Evolutionary conservation across 2,797 vertebrate genomes (phyloP).

Genomic region (Acanthurus leucopareius): DNA sequence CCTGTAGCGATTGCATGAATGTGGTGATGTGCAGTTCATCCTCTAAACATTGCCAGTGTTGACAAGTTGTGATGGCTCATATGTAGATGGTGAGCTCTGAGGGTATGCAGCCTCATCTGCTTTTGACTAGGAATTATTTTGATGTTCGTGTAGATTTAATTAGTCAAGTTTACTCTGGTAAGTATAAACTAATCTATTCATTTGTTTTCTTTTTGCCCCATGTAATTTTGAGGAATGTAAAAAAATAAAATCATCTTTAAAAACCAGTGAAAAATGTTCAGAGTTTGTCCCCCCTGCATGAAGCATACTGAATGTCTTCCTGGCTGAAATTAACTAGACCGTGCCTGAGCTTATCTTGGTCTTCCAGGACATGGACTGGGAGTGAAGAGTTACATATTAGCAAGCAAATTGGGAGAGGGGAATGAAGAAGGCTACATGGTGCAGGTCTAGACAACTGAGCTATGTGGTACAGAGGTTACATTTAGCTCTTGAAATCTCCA

Average conservation of each 20-base stretch:
- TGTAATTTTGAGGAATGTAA: background rate
- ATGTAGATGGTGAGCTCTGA: slow-evolving; percentile 41
- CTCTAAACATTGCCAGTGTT: slow-evolving; percentile 67
- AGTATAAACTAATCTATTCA: background rate
- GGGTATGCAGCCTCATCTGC: slow-evolving; percentile 39
- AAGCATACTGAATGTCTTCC: slow-evolving; percentile 58
- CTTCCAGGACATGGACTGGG: slow-evolving; percentile 59
- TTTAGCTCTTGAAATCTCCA: slow-evolving; percentile 45
- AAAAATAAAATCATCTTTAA: background rate
- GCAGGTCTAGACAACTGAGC: slow-evolving; percentile 47
- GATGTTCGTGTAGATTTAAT: slow-evolving; percentile 24
- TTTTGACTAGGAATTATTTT: slow-evolving; percentile 48
- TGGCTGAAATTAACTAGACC: slow-evolving; percentile 69
- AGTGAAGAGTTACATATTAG: slow-evolving; percentile 78
- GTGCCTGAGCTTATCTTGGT: slow-evolving; percentile 72
- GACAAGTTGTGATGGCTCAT: slow-evolving; percentile 62
- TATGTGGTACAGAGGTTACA: slow-evolving; percentile 46
- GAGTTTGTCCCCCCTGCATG: slow-evolving; percentile 36
- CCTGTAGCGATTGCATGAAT: slow-evolving; percentile 66
- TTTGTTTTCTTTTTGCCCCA: background rate
- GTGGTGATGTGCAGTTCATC: slow-evolving; percentile 68
- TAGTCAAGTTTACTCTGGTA: background rate
- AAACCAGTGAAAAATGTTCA: slow-evolving; percentile 35
- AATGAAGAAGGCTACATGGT: slow-evolving; percentile 47
- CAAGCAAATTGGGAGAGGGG: slow-evolving; percentile 48